These are phyloP conservation scores for Dinocampus coccinellae DNA, from an alignment of 2,888 invertebrate species.

Conservation along the genomic window DNA sequence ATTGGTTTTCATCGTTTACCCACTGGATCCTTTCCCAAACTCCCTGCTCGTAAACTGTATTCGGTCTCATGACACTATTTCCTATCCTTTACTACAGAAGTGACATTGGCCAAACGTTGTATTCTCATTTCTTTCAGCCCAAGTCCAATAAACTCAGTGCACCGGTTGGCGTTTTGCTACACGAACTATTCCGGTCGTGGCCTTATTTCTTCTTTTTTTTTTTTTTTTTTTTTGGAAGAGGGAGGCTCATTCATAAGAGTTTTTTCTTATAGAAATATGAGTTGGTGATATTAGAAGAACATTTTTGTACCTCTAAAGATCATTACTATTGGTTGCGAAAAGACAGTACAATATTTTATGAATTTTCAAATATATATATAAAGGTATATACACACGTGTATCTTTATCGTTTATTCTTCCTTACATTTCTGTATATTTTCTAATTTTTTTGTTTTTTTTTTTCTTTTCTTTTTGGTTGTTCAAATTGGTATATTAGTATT, in stretches of 20 bases:
- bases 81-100: slow-evolving; percentile 4
- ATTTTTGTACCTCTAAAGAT: slow-evolving; percentile 22
- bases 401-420: no score
- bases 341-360: background rate
- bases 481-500: slow-evolving; percentile 22
- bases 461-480: background rate
- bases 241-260: slow-evolving; percentile 45
- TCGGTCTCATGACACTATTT: background rate
- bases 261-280: slow-evolving; percentile 30
- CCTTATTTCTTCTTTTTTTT: slow-evolving; percentile 30
- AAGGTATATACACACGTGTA: background rate
- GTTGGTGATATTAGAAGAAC: slow-evolving; percentile 33
- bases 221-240: no score
- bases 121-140: slow-evolving; percentile 43
- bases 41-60: background rate
- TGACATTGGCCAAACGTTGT: slow-evolving; percentile 17
- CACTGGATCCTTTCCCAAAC: slow-evolving; percentile 1
- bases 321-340: background rate
- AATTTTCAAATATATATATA: background rate
- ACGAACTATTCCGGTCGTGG: slow-evolving; percentile 25
- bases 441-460: background rate
- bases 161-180: slow-evolving; percentile 27
- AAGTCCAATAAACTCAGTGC: slow-evolving; percentile 54
- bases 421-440: no score
- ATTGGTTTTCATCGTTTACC: background rate